Evolutionary conservation across 2,113 vertebrate species (phyloP).

Genomic region (Phoxinus phoxinus): DNA sequence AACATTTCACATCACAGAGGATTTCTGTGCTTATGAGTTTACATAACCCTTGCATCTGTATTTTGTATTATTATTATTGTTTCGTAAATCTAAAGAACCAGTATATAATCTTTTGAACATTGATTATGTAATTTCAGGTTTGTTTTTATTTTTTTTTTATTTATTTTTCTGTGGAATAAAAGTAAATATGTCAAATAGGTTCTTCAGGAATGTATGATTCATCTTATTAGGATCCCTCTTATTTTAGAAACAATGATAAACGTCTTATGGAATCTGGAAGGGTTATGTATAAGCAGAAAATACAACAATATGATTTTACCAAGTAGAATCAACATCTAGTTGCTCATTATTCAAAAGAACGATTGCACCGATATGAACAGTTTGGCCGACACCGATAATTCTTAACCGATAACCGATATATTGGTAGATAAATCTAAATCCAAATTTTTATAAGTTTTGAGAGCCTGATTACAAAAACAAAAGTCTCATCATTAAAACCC

Average conservation of each 20-base stretch:
- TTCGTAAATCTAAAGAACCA: not conserved
- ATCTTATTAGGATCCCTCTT: no score
- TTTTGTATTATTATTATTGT: no score
- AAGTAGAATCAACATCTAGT: not conserved
- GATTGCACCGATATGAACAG: not conserved
- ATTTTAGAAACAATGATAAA: not conserved
- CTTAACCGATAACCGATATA: no score
- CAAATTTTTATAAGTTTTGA: no score
- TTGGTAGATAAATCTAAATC: no score
- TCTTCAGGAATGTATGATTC: not conserved
- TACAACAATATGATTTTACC: not conserved
- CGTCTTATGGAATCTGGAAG: not conserved
- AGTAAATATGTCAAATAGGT: not conserved
- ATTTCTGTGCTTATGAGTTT: no score
- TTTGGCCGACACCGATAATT: no score
- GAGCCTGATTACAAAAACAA: no score
- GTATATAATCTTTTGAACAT: not conserved
- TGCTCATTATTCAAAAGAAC: not conserved
- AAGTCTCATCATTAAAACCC: no score
- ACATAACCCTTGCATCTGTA: not conserved
- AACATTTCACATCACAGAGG: not conserved
- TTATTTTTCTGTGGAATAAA: no score
- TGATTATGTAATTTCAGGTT: not conserved
- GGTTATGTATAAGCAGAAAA: not conserved
- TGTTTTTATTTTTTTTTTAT: not conserved